Percentiles rank a stretch among this genome's conserved stretches.
Conservation (phyloP, 2,113 vertebrate genomes). For the Hippocampus abdominalis region DNA sequence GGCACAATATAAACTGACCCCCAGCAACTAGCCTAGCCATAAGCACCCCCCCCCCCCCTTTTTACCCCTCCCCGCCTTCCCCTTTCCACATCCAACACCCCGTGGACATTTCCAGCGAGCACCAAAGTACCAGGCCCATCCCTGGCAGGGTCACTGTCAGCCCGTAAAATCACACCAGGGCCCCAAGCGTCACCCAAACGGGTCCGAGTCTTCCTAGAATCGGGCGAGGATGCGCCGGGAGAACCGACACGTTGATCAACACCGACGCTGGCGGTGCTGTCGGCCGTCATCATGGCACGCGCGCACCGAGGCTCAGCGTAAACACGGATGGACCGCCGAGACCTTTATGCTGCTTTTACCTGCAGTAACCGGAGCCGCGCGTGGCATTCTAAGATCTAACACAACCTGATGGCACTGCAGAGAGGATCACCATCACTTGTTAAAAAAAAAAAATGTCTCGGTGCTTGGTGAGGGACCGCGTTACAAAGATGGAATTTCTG, state of each 20-base stretch:
- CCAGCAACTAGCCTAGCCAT: slow-evolving; percentile 30
- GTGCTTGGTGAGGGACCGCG: background rate
- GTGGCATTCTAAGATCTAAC: slow-evolving; percentile 55
- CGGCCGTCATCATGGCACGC: slow-evolving; percentile 54
- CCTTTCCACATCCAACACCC: slow-evolving; percentile 18
- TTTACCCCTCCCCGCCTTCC: background rate
- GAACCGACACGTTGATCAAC: slow-evolving; percentile 10
- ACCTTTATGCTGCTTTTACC: slow-evolving; percentile 58
- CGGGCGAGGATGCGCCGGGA: slow-evolving; percentile 33
- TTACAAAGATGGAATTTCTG: slow-evolving; percentile 7
- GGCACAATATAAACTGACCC: slow-evolving; percentile 65
- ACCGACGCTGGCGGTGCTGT: slow-evolving; percentile 50
- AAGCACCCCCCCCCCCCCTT: slow-evolving; percentile 2
- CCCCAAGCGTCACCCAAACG: slow-evolving; percentile 38
- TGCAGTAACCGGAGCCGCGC: slow-evolving; percentile 34
- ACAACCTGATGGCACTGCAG: slow-evolving; percentile 46
- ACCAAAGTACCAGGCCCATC: slow-evolving; percentile 41
- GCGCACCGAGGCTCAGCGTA: slow-evolving; percentile 16
- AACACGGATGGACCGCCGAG: slow-evolving; percentile 53
- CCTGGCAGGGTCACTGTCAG: slow-evolving; percentile 69
- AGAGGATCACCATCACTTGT: slow-evolving; percentile 44
- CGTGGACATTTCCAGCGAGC: slow-evolving; percentile 41
- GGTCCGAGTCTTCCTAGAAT: slow-evolving; percentile 28
- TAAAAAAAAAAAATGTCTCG: background rate
- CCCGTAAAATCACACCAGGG: slow-evolving; percentile 63